A percentile compares a stretch with the other conserved stretches of the same genome.
Conservation (phyloP, 1,140 invertebrate genomes). For the Papilio polyxenes region DNA sequence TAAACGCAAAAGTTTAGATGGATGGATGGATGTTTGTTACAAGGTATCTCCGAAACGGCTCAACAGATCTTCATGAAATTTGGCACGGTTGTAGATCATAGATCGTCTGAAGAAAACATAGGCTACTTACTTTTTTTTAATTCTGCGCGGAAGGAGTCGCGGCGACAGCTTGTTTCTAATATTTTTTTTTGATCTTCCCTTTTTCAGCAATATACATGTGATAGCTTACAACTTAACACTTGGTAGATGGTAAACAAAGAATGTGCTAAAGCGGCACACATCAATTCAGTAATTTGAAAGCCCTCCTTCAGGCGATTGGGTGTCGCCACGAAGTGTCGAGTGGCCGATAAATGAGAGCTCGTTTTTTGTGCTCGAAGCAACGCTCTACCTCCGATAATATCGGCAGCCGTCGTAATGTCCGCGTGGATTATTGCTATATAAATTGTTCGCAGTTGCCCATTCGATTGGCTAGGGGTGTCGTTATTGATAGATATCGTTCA, state of each 20-base stretch:
- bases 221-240: neutral
- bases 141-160: too few species aligned
- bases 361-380: conserved; percentile 75
- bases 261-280: neutral
- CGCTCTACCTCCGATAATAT: conserved; percentile 68
- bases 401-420: conserved; percentile 68
- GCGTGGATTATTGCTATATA: conserved; percentile 79
- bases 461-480: conserved; percentile 69
- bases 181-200: too few species aligned
- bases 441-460: conserved; percentile 77
- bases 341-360: conserved; percentile 76
- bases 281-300: conserved; percentile 40
- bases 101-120: too few species aligned
- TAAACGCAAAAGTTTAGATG: too few species aligned
- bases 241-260: conserved; percentile 3
- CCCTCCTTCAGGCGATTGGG: conserved; percentile 46
- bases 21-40: too few species aligned
- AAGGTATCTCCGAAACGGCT: too few species aligned
- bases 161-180: too few species aligned
- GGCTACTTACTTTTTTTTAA: too few species aligned
- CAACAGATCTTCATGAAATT: too few species aligned
- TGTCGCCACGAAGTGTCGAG: conserved; percentile 66
- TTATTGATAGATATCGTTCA: too few species aligned
- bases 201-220: neutral
- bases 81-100: too few species aligned